Percentiles rank a stretch among this genome's conserved stretches.
These are phyloP conservation scores for Diprion similis DNA, from an alignment of 1,140 invertebrate genomes.

Conservation along the genomic window DNA sequence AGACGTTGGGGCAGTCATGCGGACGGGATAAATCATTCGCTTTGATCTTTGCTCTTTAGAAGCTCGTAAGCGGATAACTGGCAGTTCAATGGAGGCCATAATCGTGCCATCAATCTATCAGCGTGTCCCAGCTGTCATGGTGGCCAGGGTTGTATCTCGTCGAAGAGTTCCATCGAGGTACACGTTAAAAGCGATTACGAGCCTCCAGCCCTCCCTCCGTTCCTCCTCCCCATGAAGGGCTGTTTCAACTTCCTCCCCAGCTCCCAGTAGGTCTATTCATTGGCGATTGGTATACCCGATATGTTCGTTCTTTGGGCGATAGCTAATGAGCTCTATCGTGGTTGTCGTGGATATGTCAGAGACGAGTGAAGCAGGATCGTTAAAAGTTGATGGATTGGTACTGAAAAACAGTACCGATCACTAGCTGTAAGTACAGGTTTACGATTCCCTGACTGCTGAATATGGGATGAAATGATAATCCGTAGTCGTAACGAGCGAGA, in stretches of 20 bases:
- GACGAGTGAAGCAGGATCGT: no score
- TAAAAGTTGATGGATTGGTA: no score
- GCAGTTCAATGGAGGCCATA: slow-evolving; percentile 7
- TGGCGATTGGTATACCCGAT: no score
- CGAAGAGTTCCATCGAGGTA: not conserved
- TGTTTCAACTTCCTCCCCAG: not conserved
- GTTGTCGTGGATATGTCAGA: no score
- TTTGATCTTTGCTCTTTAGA: slow-evolving; percentile 6
- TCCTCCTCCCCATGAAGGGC: not conserved
- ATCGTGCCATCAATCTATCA: slow-evolving; percentile 5
- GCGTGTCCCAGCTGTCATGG: slow-evolving; percentile 3
- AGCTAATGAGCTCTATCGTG: no score
- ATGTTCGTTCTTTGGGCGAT: no score
- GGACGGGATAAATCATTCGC: slow-evolving; percentile 3
- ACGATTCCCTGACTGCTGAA: no score
- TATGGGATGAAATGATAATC: no score
- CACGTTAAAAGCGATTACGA: slow-evolving; percentile 1
- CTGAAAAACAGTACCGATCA: no score
- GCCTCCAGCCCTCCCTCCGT: no score
- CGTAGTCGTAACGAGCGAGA: no score
- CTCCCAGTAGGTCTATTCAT: not conserved
- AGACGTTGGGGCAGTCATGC: not conserved
- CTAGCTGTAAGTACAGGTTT: no score
- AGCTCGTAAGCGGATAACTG: slow-evolving; percentile 7
- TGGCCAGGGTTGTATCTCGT: slow-evolving; percentile 3